Conservation (phyloP, 2,797 vertebrate species). For the Centropyge bicolor region DNA sequence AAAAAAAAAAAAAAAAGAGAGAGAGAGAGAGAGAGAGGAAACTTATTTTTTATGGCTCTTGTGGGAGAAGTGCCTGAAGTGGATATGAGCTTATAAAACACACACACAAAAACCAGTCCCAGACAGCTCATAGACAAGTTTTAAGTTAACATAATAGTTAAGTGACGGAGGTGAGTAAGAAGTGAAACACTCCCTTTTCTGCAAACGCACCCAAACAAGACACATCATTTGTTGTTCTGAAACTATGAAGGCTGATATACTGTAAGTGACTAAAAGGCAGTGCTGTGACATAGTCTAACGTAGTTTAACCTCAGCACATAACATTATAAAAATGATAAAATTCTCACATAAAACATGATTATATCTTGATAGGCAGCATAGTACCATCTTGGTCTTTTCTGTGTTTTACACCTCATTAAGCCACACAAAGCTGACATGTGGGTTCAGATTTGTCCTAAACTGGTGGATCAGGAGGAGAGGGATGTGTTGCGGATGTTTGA, state of each 20-base stretch:
- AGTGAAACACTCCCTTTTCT: constrained; percentile 41
- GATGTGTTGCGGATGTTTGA: constrained; percentile 33
- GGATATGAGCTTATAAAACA: neutral
- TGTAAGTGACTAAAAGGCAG: constrained; percentile 50
- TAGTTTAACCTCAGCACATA: neutral
- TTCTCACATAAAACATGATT: neutral
- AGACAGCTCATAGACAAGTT: constrained; percentile 10
- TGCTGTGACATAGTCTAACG: neutral
- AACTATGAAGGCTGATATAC: constrained; percentile 50
- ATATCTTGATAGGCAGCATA: neutral
- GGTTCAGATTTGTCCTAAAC: neutral
- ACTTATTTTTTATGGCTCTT: neutral
- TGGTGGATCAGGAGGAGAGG: constrained; percentile 29
- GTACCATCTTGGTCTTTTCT: neutral
- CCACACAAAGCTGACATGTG: neutral
- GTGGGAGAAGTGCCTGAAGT: neutral
- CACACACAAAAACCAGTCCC: neutral
- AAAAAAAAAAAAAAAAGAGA: too few species aligned
- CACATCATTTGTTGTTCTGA: constrained; percentile 50
- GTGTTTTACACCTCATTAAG: constrained; percentile 4
- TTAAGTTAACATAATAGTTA: constrained; percentile 20
- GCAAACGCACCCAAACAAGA: constrained; percentile 68
- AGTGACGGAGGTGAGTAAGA: constrained; percentile 59
- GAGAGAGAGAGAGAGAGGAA: too few species aligned
- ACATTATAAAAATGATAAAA: neutral